These are phyloP conservation scores for Rotaria magnacalcarata DNA, from an alignment of 2,888 invertebrate species.

Conservation along the genomic window DNA sequence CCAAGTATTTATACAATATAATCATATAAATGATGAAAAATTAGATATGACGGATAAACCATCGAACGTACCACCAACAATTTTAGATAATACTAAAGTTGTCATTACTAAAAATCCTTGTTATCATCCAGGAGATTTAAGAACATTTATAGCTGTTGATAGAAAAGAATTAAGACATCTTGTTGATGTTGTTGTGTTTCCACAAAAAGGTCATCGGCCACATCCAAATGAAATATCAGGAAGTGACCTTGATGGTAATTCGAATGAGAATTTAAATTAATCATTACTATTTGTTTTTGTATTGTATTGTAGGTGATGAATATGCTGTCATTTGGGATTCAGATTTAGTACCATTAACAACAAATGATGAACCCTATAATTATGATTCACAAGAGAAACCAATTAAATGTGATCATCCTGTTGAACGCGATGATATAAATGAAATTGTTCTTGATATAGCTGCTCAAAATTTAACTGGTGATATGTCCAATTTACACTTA, in stretches of 20 bases:
- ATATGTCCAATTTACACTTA: not conserved
- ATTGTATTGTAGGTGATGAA: not conserved
- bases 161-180: slow-evolving; percentile 6
- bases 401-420: not conserved
- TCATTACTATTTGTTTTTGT: too few relatives aligned
- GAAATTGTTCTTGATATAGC: not conserved
- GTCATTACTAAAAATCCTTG: slow-evolving; percentile 23
- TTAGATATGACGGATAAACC: not conserved
- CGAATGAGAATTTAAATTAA: not conserved
- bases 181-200: slow-evolving; percentile 15
- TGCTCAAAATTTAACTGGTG: slow-evolving; percentile 15
- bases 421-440: not conserved
- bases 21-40: slow-evolving; percentile 13
- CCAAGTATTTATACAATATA: slow-evolving; percentile 31
- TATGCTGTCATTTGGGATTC: slow-evolving; percentile 20
- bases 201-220: slow-evolving; percentile 24
- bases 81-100: slow-evolving; percentile 5
- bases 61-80: not conserved
- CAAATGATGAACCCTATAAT: slow-evolving; percentile 13
- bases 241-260: slow-evolving; percentile 1
- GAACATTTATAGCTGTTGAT: slow-evolving; percentile 28
- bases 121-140: slow-evolving; percentile 21
- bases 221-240: slow-evolving; percentile 33
- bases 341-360: not conserved
- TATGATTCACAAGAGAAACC: slow-evolving; percentile 14